A percentile compares a stretch with the other conserved stretches of the same genome.
These are phyloP conservation scores for Amblyjoppa fuscipennis DNA, from an alignment of 2,888 invertebrate species.

Conservation along the genomic window DNA sequence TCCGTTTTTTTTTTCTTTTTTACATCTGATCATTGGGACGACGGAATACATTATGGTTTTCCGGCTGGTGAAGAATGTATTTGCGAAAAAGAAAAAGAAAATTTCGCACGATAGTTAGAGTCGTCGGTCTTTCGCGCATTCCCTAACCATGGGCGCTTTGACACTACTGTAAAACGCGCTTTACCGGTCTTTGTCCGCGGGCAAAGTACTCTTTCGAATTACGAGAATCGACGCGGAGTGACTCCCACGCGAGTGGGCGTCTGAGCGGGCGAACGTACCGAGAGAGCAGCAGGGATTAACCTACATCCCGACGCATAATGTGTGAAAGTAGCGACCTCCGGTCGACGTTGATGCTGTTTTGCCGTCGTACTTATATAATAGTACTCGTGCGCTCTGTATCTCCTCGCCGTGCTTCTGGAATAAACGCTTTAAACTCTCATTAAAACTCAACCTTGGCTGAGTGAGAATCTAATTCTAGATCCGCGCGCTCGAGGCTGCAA, in stretches of 20 bases:
- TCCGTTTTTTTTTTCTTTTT: background rate
- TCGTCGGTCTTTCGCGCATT: slow-evolving; percentile 30
- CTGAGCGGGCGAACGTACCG: slow-evolving; percentile 62
- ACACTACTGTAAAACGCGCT: slow-evolving; percentile 39
- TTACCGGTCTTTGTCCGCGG: slow-evolving; percentile 47
- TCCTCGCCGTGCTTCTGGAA: slow-evolving; percentile 46
- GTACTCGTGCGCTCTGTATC: slow-evolving; percentile 34
- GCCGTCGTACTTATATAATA: slow-evolving; percentile 64
- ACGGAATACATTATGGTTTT: slow-evolving; percentile 15
- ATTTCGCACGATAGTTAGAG: slow-evolving; percentile 50
- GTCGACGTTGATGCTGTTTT: slow-evolving; percentile 54
- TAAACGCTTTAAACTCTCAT: slow-evolving; percentile 69
- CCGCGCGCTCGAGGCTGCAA: slow-evolving; percentile 44
- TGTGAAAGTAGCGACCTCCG: slow-evolving; percentile 73
- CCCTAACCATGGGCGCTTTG: slow-evolving; percentile 47
- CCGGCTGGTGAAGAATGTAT: background rate
- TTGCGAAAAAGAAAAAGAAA: slow-evolving; percentile 27
- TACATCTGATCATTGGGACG: background rate
- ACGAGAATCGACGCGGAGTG: slow-evolving; percentile 65
- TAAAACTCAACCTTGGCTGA: slow-evolving; percentile 72
- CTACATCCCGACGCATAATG: slow-evolving; percentile 71
- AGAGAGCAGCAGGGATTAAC: slow-evolving; percentile 72
- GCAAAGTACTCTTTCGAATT: slow-evolving; percentile 58
- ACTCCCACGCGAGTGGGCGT: slow-evolving; percentile 65
- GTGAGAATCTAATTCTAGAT: slow-evolving; percentile 66